Percentiles rank a stretch among this genome's conserved stretches.
Conservation (phyloP, 2,888 invertebrate genomes). For the Smittia aterrima region DNA sequence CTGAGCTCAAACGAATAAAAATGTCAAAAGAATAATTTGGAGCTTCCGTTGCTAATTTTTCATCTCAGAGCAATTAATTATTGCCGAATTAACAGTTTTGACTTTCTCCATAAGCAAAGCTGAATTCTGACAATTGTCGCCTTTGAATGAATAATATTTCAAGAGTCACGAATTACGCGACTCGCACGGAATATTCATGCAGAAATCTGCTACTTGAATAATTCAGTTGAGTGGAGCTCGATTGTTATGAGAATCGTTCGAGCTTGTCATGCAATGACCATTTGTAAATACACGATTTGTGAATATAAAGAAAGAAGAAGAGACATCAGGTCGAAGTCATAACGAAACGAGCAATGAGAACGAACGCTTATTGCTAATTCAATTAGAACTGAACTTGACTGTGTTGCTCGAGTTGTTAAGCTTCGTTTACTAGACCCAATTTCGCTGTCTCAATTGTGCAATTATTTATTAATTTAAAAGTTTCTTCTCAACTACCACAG, state of each 20-base stretch:
- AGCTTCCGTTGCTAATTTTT: slow-evolving; percentile 20
- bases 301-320: neutral
- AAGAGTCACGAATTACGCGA: slow-evolving; percentile 28
- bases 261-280: slow-evolving; percentile 21
- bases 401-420: neutral
- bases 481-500: neutral
- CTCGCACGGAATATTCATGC: slow-evolving; percentile 28
- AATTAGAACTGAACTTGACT: slow-evolving; percentile 6
- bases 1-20: neutral
- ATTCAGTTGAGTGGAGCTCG: neutral
- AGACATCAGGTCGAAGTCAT: neutral
- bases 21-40: neutral
- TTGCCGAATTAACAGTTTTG: slow-evolving; percentile 7
- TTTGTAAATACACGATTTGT: slow-evolving; percentile 1
- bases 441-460: neutral
- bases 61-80: slow-evolving; percentile 16
- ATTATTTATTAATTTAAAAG: slow-evolving; percentile 5
- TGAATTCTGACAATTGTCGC: neutral
- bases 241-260: neutral
- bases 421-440: neutral
- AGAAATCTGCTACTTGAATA: neutral
- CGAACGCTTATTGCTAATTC: neutral
- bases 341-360: neutral
- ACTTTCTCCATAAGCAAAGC: neutral
- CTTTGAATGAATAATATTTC: neutral